phyloP scores from a whole-genome alignment of 64 coral and sea anemone species.

The Montipora efflorescens region DNA sequence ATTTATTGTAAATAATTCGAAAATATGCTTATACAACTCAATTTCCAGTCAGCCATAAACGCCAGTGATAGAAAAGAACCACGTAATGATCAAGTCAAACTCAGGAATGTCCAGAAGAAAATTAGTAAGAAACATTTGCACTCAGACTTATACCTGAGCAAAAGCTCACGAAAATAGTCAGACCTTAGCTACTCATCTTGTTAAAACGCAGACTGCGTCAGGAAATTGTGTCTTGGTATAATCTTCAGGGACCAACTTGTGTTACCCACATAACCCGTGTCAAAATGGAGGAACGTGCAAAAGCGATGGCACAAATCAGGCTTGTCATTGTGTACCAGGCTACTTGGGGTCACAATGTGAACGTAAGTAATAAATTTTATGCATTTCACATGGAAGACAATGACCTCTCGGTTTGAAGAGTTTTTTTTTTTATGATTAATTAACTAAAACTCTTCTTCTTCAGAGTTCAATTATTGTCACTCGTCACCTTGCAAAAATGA shows the following conservation, averaged over 20 bases:
- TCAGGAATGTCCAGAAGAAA: too few relatives aligned
- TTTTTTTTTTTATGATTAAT: not conserved
- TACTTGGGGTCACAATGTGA: constrained; percentile 93
- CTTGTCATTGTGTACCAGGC: constrained; percentile 86
- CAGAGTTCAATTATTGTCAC: constrained; percentile 83
- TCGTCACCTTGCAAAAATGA: constrained; percentile 79
- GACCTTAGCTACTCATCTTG: too few relatives aligned
- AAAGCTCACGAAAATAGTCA: too few relatives aligned
- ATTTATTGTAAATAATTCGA: too few relatives aligned
- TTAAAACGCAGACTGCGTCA: not conserved
- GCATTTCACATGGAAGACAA: not conserved
- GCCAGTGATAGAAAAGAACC: too few relatives aligned
- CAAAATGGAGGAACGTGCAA: constrained; percentile 94
- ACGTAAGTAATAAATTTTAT: constrained; percentile 58
- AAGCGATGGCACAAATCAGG: constrained; percentile 78
- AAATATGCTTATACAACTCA: too few relatives aligned
- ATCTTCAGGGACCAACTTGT: constrained; percentile 78
- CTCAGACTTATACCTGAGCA: too few relatives aligned
- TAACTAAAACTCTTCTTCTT: not conserved
- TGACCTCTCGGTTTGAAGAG: too few relatives aligned
- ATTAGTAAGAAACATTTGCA: too few relatives aligned
- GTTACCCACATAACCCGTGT: constrained; percentile 86
- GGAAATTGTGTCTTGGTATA: not conserved
- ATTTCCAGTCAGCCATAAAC: too few relatives aligned
- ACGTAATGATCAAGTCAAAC: too few relatives aligned